Conservation (phyloP, 2,888 invertebrate genomes). For the Sinodicranocentrus sp. region DNA sequence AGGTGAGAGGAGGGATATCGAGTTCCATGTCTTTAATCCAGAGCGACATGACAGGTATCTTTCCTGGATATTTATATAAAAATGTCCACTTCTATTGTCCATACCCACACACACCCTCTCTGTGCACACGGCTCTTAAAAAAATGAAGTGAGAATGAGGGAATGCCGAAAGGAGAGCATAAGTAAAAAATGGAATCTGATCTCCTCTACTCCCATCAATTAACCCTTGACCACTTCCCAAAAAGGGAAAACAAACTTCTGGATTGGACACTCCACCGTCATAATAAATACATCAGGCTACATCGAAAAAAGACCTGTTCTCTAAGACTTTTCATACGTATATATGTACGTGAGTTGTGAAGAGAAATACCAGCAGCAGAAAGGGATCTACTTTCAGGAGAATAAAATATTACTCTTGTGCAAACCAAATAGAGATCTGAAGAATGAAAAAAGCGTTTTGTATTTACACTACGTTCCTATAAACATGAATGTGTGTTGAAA, state of each 20-base stretch:
- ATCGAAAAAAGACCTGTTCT: too few species aligned
- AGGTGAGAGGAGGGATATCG: too few species aligned
- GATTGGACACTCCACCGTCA: conserved; percentile 58
- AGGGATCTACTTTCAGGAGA: too few species aligned
- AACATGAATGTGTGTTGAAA: background rate
- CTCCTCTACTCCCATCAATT: conserved; percentile 63
- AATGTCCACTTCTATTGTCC: too few species aligned
- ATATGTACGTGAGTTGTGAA: too few species aligned
- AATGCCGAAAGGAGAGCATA: background rate
- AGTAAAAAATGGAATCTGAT: conserved; percentile 51
- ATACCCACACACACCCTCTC: too few species aligned
- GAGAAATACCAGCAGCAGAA: background rate
- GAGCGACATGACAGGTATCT: too few species aligned
- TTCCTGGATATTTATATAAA: too few species aligned
- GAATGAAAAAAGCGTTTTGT: background rate
- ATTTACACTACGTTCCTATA: background rate
- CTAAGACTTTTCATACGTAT: too few species aligned
- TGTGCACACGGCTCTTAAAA: conserved; percentile 13
- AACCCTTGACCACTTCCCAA: conserved; percentile 65
- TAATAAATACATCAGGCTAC: conserved; percentile 63
- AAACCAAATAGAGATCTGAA: too few species aligned
- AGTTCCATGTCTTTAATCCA: too few species aligned
- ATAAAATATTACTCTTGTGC: too few species aligned
- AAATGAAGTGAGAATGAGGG: conserved; percentile 21
- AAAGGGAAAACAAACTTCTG: conserved; percentile 59